Conservation (phyloP, 2,888 invertebrate species). For the Dynastes tityus region DNA sequence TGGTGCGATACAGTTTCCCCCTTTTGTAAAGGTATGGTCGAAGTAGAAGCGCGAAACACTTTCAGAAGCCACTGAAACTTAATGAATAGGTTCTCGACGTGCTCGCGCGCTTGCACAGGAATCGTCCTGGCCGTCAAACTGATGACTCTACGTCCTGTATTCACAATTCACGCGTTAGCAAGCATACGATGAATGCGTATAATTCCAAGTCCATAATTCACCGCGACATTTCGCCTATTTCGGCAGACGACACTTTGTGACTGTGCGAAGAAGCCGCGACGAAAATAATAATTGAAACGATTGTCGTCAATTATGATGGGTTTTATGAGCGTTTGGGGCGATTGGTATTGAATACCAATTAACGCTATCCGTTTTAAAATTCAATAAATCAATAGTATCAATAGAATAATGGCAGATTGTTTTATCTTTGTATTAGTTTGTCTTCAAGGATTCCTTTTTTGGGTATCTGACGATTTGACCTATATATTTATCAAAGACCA, state of each 20-base stretch:
- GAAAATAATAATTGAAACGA: slow-evolving; percentile 34
- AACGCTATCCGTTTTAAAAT: neutral
- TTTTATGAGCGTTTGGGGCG: slow-evolving; percentile 2
- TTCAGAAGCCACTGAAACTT: slow-evolving; percentile 15
- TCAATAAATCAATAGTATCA: slow-evolving; percentile 1
- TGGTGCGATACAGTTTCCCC: neutral
- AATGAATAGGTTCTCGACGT: slow-evolving; percentile 20
- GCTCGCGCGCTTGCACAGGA: slow-evolving; percentile 5
- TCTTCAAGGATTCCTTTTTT: neutral
- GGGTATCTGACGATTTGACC: neutral
- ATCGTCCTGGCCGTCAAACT: neutral
- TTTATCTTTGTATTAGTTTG: neutral
- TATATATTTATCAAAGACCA: neutral
- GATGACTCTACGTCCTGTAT: slow-evolving; percentile 1
- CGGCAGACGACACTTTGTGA: slow-evolving; percentile 25
- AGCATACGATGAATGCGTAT: neutral
- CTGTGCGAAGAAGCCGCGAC: slow-evolving; percentile 1
- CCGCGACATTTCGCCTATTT: slow-evolving; percentile 24
- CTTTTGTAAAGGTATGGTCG: neutral
- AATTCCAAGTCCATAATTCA: slow-evolving; percentile 28
- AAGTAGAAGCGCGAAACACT: neutral
- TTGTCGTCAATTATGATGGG: slow-evolving; percentile 44
- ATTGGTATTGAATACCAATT: slow-evolving; percentile 13
- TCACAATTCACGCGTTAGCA: neutral
- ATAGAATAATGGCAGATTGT: neutral